Evolutionary conservation across 2,888 invertebrate genomes (phyloP).

Genomic region (Parnassius orleans): DNA sequence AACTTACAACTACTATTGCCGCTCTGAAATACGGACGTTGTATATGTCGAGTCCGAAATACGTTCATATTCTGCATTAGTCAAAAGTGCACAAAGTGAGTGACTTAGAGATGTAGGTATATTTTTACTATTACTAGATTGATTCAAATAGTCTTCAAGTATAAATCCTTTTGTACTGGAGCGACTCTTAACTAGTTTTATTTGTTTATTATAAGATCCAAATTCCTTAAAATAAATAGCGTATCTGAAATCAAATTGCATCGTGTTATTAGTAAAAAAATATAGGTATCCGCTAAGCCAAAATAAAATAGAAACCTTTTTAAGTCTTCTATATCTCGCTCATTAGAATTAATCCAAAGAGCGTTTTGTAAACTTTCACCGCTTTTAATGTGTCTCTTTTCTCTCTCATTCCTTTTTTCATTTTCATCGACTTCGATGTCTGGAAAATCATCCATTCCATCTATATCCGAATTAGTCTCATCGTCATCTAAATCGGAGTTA

Average conservation of each 20-base stretch:
- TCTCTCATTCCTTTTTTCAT: constrained; percentile 50
- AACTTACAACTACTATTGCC: constrained; percentile 61
- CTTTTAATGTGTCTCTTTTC: constrained; percentile 51
- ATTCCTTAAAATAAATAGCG: constrained; percentile 78
- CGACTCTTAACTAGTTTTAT: constrained; percentile 65
- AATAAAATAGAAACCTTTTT: constrained; percentile 57
- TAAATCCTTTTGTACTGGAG: constrained; percentile 71
- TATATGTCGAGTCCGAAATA: constrained; percentile 42
- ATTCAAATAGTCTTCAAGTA: constrained; percentile 63
- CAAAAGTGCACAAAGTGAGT: constrained; percentile 51
- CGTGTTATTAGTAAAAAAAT: not conserved
- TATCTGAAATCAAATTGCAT: constrained; percentile 64
- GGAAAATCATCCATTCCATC: constrained; percentile 64
- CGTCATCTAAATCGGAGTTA: constrained; percentile 68
- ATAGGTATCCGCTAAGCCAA: not conserved
- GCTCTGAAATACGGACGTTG: constrained; percentile 46
- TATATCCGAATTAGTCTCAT: constrained; percentile 56
- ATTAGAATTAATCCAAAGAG: constrained; percentile 69
- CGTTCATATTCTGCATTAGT: constrained; percentile 58
- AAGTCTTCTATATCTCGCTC: constrained; percentile 80
- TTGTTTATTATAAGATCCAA: constrained; percentile 76
- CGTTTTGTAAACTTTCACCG: constrained; percentile 63
- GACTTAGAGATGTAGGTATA: constrained; percentile 46
- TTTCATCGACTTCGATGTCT: constrained; percentile 63
- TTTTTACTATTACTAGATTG: constrained; percentile 47